Evolutionary conservation across 2,113 vertebrate genomes (phyloP).

Genomic region (Oreotrochilus melanogaster): DNA sequence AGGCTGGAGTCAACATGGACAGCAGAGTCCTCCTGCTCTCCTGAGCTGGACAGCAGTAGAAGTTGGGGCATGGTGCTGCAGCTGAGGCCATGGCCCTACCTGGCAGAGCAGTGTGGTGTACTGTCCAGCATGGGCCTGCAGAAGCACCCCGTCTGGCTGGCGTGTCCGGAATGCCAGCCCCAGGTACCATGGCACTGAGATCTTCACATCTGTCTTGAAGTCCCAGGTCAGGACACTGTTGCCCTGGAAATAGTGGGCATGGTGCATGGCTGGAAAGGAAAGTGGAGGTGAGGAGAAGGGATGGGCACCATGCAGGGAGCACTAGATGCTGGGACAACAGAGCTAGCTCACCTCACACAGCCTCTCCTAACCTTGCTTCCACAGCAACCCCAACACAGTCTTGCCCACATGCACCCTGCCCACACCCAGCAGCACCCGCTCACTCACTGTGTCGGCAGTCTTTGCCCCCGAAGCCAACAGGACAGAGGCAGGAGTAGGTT

Average conservation of each 20-base stretch:
- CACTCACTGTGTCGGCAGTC: conserved; percentile 93
- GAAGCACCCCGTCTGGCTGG: conserved; percentile 84
- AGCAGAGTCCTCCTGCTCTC: background rate
- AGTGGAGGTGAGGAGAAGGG: conserved; percentile 10
- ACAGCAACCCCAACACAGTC: background rate
- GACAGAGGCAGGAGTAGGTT: conserved; percentile 94
- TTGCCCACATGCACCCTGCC: background rate
- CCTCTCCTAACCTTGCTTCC: background rate
- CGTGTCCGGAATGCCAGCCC: conserved; percentile 94
- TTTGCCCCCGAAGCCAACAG: conserved; percentile 93
- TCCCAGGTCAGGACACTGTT: conserved; percentile 94
- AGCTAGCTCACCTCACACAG: background rate
- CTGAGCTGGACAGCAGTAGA: background rate
- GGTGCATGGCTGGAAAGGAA: conserved; percentile 86
- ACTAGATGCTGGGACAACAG: background rate
- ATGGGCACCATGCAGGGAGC: background rate
- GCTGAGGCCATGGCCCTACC: conserved; percentile 71
- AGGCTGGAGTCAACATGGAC: background rate
- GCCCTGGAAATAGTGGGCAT: conserved; percentile 92
- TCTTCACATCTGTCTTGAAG: conserved; percentile 90
- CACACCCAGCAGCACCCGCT: background rate
- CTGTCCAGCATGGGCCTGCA: conserved; percentile 93
- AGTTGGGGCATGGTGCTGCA: background rate
- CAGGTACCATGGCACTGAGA: conserved; percentile 94
- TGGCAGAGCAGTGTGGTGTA: conserved; percentile 92